Base-by-base conservation (phyloP, 2,888 invertebrate species). In the Dusona sp. region DNA sequence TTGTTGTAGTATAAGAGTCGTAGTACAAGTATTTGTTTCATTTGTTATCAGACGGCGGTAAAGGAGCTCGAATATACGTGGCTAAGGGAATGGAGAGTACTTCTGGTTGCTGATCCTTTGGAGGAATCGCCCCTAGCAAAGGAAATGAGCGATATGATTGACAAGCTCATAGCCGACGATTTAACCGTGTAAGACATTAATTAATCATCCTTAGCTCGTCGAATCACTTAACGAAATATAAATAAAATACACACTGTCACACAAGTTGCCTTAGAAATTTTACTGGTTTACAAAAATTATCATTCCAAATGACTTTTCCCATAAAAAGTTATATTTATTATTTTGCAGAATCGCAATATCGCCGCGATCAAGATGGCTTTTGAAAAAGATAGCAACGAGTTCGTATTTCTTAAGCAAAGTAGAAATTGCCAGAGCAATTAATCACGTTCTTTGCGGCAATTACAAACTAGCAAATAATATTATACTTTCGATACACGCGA, bases 1-100 rank as follows among this genome's bases (percentile, higher is more conserved):
- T 9, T 42, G n/a, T 38, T 13, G 2, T 42, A 2, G 11, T 2
- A 11, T 13, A 42, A 1, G 13, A 42, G 36, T 3, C n/a, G 29
- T 54, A 33, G 19, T n/a, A n/a, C n/a, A n/a, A n/a, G 16, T 68
- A 9, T 72, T 81, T 25, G 48, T 51, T 61, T 48, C 82, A 81
- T 92, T 83, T 61, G 67, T 80, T 93, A 94, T 88, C 92, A 97
- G 96, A 95, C 94, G 89, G 95, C 96, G 8, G 95, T 96, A 38
- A 95, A 95, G 67, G 95, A 95, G 77, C 95, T 97, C 92, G 96
- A 96, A 89, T 94, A 95, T 19, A 94, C 95, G 48, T 97, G 96
- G 96, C 93, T 97, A 0, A 95, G 95, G 64, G 96, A 96, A 38
- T 97, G 96, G 96, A 95, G 95, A 86, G 94, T 96, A 88, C 93